These are phyloP conservation scores for Anastrepha ludens DNA, from an alignment of 1,140 invertebrate genomes.

Conservation along the genomic window DNA sequence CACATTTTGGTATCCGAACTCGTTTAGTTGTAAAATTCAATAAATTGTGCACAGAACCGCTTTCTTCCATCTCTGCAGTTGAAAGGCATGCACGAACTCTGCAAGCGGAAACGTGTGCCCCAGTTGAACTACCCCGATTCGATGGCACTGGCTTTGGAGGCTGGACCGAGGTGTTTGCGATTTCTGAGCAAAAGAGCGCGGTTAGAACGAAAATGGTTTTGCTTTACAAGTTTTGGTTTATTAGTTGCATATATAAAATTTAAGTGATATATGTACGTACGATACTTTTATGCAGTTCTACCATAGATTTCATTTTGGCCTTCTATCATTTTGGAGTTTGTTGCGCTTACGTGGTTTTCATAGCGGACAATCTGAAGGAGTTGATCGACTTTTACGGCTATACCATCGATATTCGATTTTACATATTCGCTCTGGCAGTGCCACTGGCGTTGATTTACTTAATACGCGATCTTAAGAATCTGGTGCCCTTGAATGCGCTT, in stretches of 20 bases:
- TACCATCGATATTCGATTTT: slow-evolving; percentile 73
- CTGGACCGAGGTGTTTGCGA: slow-evolving; percentile 76
- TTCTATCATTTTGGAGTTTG: slow-evolving; percentile 92
- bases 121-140: slow-evolving; percentile 81
- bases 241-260: neutral
- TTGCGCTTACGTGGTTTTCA: slow-evolving; percentile 91
- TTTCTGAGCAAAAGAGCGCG: neutral
- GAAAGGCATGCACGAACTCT: slow-evolving; percentile 71
- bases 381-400: slow-evolving; percentile 76
- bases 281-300: slow-evolving; percentile 72
- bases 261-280: neutral
- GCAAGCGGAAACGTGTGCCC: slow-evolving; percentile 76
- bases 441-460: slow-evolving; percentile 79
- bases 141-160: slow-evolving; percentile 79
- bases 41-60: neutral
- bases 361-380: slow-evolving; percentile 82
- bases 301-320: slow-evolving; percentile 83
- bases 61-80: neutral
- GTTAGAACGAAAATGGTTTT: neutral
- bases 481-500: slow-evolving; percentile 84
- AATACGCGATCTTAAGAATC: slow-evolving; percentile 80
- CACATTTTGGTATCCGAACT: slow-evolving; percentile 77
- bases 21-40: neutral
- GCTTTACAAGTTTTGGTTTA: neutral
- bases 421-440: slow-evolving; percentile 79